These are phyloP conservation scores for Remorina albescens DNA, from an alignment of 2,797 vertebrate genomes.

Conservation along the genomic window DNA sequence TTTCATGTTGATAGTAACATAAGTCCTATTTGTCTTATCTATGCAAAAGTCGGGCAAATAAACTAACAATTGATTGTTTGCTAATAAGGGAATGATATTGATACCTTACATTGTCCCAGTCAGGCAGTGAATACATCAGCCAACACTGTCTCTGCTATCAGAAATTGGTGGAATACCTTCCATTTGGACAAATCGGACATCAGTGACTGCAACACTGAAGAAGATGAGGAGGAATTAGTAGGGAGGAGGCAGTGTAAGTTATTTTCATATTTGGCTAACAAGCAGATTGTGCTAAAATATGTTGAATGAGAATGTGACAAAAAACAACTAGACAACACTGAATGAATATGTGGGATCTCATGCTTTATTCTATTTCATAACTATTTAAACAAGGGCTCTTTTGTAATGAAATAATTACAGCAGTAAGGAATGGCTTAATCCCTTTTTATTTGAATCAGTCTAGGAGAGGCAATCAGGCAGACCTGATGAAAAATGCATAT, in stretches of 20 bases:
- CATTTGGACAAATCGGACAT: slow-evolving; percentile 57
- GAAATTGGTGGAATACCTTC: slow-evolving; percentile 58
- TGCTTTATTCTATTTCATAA: slow-evolving; percentile 14
- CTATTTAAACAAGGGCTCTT: slow-evolving; percentile 46
- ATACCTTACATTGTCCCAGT: slow-evolving; percentile 25
- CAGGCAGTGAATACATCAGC: slow-evolving; percentile 49
- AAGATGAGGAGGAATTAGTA: slow-evolving; percentile 43
- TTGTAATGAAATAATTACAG: slow-evolving; percentile 30
- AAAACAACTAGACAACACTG: neutral
- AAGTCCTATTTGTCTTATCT: neutral
- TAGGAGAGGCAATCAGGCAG: neutral
- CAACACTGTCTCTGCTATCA: slow-evolving; percentile 46
- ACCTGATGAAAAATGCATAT: slow-evolving; percentile 38
- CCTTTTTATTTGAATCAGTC: slow-evolving; percentile 10
- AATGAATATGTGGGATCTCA: neutral
- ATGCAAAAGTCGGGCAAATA: accelerated
- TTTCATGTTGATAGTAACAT: neutral
- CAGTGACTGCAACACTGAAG: slow-evolving; percentile 50
- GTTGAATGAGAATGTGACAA: neutral
- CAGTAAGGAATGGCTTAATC: slow-evolving; percentile 27
- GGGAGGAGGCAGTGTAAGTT: slow-evolving; percentile 76
- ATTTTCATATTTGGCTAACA: slow-evolving; percentile 2
- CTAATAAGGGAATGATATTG: neutral
- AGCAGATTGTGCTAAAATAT: neutral
- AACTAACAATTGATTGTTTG: neutral